phyloP scores from a whole-genome alignment of 2,797 vertebrate species.

The Poeciliopsis presidionis region DNA sequence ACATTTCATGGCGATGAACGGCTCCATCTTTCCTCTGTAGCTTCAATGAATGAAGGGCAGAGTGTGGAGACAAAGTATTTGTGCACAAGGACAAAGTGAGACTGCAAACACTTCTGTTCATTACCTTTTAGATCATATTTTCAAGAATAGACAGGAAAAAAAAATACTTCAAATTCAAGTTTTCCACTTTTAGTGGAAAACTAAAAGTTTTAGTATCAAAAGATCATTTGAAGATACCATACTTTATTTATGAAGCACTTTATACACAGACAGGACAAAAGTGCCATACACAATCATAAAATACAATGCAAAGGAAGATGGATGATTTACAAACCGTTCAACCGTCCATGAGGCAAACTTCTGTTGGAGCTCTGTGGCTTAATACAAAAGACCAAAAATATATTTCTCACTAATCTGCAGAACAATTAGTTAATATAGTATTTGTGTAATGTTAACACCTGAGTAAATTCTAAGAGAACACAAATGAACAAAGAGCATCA shows the following conservation, averaged over 20 bases:
- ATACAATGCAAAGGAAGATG: background rate
- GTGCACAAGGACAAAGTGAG: slow-evolving; percentile 28
- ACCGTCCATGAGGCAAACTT: background rate
- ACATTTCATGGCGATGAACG: slow-evolving; percentile 32
- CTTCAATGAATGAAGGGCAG: slow-evolving; percentile 27
- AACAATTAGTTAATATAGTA: background rate
- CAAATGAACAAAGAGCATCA: background rate
- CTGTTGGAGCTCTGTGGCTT: background rate
- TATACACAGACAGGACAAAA: too few species aligned
- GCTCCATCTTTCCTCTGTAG: slow-evolving; percentile 42
- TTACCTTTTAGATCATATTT: background rate
- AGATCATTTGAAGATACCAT: background rate
- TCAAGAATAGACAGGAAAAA: background rate
- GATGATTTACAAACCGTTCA: background rate
- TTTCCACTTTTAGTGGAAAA: background rate
- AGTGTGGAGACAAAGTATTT: slow-evolving; percentile 33
- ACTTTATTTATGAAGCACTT: too few species aligned
- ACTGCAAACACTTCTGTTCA: slow-evolving; percentile 33
- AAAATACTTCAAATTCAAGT: background rate
- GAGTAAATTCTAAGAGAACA: background rate
- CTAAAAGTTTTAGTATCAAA: background rate
- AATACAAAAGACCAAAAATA: background rate
- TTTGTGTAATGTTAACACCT: background rate
- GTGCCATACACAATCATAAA: too few species aligned
- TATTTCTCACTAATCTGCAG: background rate